Evolutionary conservation across 2,113 vertebrate species (phyloP), one percentile per base, ranked within the genome.

Genomic region (Chlorodrepanis virens): DNA sequence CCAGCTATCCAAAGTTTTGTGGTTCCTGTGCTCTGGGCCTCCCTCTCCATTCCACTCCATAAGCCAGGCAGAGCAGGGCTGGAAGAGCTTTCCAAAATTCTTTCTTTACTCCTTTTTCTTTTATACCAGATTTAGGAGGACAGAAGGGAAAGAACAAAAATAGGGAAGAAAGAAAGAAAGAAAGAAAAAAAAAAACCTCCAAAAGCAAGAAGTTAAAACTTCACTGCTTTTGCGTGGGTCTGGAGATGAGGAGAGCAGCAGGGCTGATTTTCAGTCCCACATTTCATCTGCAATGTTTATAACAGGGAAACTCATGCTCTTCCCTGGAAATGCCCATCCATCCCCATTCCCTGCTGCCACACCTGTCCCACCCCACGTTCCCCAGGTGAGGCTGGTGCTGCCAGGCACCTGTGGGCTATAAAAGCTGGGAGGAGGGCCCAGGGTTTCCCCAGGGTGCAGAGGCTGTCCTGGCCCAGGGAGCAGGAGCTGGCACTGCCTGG

Each of bases 401-500:
- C 31, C 0, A 1, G 69, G 15, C 78, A 87, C 39, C 85, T 85
- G 75, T 0, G 12, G 68, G 64, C 23, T 74, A 25, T 35, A 87
- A 93, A 83, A 50, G 31, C 0, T 12, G 63, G 33, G 45, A 49
- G 40, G 16, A 1, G 4, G 11, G 7, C 0, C 17, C n/a, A 1
- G 5, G 0, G 1, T 11, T 1, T 59, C 11, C 13, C 17, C 24
- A 19, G 60, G 52, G 3, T 33, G 42, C 4, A 6, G 57, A 11
- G 24, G 24, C 1, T 87, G 24, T 6, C 14, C 52, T 0, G 0
- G 42, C 10, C 6, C 0, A 1, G 10, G 52, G 3, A 60, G 35
- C 20, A 67, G 15, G 28, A 67, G 13, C 52, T 68, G 76, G 35
- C 35, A 20, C 31, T 59, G 74, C 6, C 39, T 6, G 83, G 80